Conservation (phyloP, 2,113 vertebrate genomes). For the Odocoileus hemionus region DNA sequence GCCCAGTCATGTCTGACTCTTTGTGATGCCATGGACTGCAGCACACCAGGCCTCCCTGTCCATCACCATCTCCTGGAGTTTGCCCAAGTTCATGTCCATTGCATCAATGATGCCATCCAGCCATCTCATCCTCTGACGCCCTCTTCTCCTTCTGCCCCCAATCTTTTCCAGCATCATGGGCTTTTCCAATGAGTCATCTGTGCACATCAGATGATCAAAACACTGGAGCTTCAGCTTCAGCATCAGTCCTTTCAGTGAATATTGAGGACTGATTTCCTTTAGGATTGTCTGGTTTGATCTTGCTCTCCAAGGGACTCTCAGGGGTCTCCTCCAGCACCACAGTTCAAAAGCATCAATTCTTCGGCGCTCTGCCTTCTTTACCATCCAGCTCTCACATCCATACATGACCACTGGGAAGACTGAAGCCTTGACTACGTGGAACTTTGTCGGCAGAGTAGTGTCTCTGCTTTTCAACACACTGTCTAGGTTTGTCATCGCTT, state of each 20-base stretch:
- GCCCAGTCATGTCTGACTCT: background rate
- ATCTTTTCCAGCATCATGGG: background rate
- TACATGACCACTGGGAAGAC: background rate
- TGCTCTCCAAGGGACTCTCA: background rate
- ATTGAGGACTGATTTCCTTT: background rate
- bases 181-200: background rate
- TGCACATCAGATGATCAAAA: background rate
- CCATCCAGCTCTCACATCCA: background rate
- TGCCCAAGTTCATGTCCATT: background rate
- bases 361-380: fast-evolving
- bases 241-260: background rate
- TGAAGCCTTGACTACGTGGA: fast-evolving
- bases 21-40: fast-evolving
- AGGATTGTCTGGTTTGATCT: background rate
- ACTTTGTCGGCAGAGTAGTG: fast-evolving
- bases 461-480: background rate
- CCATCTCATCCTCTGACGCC: fast-evolving
- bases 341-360: background rate
- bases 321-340: background rate
- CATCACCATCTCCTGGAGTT: background rate
- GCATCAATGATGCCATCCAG: background rate
- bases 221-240: background rate
- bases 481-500: fast-evolving
- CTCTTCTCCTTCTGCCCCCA: background rate
- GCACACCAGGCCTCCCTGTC: background rate